Conservation (phyloP, 2,888 invertebrate genomes). For the Hipparchia sbordonii region DNA sequence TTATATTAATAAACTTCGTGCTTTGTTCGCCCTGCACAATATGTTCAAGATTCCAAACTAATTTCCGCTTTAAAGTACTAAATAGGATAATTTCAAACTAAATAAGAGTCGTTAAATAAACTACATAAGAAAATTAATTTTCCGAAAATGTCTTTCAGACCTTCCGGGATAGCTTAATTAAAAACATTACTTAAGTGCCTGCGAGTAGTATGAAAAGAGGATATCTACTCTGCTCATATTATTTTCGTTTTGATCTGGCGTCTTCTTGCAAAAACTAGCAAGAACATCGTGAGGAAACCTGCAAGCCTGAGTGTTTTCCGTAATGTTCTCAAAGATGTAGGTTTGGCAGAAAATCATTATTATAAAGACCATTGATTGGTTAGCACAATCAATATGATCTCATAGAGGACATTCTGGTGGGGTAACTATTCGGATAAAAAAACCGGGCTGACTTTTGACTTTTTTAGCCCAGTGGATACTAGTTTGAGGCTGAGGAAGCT, state of each 20-base stretch:
- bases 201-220: constrained; percentile 7
- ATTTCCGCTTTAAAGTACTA: not conserved
- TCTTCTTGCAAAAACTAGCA: not conserved
- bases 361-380: no score
- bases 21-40: not conserved
- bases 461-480: no score
- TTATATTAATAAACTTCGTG: not conserved
- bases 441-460: no score
- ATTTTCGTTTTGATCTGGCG: constrained; percentile 14
- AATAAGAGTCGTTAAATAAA: not conserved
- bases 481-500: no score
- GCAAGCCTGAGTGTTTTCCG: no score
- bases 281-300: no score
- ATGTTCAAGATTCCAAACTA: not conserved
- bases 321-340: no score
- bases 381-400: no score
- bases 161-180: constrained; percentile 24
- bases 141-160: constrained; percentile 13
- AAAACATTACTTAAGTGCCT: constrained; percentile 9
- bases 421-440: no score
- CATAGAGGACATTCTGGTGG: no score
- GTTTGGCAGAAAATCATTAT: no score
- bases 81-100: not conserved
- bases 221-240: constrained; percentile 20
- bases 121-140: constrained; percentile 7